Conservation (phyloP, 2,113 vertebrate genomes). For the Forbesichthys agassizii region DNA sequence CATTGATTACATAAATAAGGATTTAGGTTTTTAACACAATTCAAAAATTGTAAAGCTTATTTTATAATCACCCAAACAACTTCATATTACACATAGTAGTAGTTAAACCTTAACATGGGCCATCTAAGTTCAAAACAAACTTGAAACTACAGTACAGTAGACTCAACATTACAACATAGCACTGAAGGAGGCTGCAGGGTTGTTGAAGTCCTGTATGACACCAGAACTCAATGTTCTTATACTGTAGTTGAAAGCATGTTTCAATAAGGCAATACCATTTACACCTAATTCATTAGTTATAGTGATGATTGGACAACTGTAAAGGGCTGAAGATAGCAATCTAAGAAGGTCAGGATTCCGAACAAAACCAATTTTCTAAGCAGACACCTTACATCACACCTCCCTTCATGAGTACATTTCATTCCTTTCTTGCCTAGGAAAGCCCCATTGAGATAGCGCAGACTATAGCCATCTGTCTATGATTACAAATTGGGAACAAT, state of each 20-base stretch:
- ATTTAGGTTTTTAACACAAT: no score
- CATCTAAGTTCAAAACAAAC: no score
- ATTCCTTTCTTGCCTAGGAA: conserved; percentile 49
- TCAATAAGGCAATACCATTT: no score
- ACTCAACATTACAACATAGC: no score
- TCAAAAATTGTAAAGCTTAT: no score
- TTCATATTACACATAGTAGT: not conserved
- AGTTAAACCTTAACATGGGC: no score
- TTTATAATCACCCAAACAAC: not conserved
- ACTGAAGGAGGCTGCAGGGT: no score
- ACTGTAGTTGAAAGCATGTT: no score
- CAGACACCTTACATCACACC: conserved; percentile 53
- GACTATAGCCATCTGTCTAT: conserved; percentile 61
- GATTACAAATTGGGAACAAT: conserved; percentile 63
- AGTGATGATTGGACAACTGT: conserved; percentile 17
- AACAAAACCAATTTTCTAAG: conserved; percentile 14
- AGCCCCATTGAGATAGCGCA: conserved; percentile 41
- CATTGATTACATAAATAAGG: no score
- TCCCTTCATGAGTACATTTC: conserved; percentile 24
- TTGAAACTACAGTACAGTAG: no score
- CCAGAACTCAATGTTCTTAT: no score
- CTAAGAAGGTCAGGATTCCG: conserved; percentile 5
- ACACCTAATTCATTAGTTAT: not conserved
- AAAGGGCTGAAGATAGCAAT: conserved; percentile 2
- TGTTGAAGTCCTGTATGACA: no score